Percentiles rank a stretch among this genome's conserved stretches.
Evolutionary conservation across 2,888 invertebrate species (phyloP).

Genomic region (Schizotus pectinicornis): DNA sequence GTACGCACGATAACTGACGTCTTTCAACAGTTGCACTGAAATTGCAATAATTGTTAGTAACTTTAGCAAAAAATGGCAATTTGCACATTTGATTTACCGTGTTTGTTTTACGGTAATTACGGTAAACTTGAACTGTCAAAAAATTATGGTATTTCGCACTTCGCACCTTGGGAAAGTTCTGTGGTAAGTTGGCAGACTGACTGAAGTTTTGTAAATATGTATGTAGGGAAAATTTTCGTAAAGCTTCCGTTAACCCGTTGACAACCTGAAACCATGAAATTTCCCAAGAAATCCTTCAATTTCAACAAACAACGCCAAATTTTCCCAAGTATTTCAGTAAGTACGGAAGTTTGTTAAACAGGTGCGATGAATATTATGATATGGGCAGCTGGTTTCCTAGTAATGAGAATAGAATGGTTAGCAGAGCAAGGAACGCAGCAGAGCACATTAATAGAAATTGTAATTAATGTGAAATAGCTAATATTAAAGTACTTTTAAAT

Average conservation of each 20-base stretch:
- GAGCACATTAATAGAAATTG: slow-evolving; percentile 32
- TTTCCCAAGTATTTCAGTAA: background rate
- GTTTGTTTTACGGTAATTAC: no score
- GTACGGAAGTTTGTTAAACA: slow-evolving; percentile 14
- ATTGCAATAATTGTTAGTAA: no score
- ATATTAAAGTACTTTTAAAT: slow-evolving; percentile 9
- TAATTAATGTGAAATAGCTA: slow-evolving; percentile 18
- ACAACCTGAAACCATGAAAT: background rate
- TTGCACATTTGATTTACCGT: no score
- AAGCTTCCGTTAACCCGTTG: background rate
- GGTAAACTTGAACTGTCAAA: no score
- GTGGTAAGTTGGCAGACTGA: background rate
- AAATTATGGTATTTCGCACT: no score
- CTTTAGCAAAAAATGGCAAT: no score
- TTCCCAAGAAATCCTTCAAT: background rate
- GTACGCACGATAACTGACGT: no score
- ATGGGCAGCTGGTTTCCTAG: slow-evolving; percentile 27
- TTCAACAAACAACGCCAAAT: background rate
- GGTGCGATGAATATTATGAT: slow-evolving; percentile 23
- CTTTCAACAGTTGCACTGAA: no score
- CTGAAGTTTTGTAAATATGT: background rate
- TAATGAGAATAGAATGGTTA: slow-evolving; percentile 33
- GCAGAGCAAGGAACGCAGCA: slow-evolving; percentile 37
- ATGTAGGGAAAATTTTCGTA: background rate
- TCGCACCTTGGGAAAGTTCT: no score